phyloP scores from a whole-genome alignment of 1,140 invertebrate genomes.

The Trichomalopsis sarcophagae region DNA sequence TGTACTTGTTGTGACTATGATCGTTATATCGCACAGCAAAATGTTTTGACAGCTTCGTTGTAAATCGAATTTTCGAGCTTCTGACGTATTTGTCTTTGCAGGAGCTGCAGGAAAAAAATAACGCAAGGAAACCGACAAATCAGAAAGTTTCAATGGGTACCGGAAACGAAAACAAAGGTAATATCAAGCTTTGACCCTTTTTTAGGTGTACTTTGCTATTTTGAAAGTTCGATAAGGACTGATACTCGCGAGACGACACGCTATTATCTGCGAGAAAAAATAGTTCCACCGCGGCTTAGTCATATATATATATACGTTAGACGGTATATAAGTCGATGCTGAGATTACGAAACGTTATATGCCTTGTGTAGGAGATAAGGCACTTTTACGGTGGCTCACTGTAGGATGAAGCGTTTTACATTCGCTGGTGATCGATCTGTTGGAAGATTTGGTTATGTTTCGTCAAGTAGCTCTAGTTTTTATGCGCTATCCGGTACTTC shows the following conservation, averaged over 20 bases:
- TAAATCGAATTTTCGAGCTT: too few species aligned
- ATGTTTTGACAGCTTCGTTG: too few species aligned
- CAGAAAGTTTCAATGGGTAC: slow-evolving; percentile 55
- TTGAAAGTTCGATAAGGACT: not conserved
- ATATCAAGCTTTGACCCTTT: slow-evolving; percentile 2
- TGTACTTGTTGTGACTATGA: too few species aligned
- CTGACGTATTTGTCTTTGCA: slow-evolving; percentile 52
- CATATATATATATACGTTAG: slow-evolving; percentile 24
- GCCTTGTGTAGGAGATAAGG: not conserved
- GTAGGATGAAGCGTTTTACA: not conserved
- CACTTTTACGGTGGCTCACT: not conserved
- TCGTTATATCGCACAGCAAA: too few species aligned
- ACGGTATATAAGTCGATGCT: not conserved
- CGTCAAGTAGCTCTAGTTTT: not conserved
- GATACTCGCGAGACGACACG: not conserved
- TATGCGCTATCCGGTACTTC: not conserved
- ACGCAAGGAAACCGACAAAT: slow-evolving; percentile 54
- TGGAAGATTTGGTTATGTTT: not conserved
- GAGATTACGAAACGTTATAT: not conserved
- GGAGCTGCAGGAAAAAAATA: slow-evolving; percentile 51
- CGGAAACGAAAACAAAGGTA: slow-evolving; percentile 59
- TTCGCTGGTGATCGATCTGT: not conserved
- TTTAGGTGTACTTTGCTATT: not conserved
- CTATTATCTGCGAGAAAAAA: slow-evolving; percentile 29
- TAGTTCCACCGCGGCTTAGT: not conserved